A percentile compares a stretch with the other conserved stretches of the same genome.
Evolutionary conservation across 2,888 invertebrate genomes (phyloP).

Genomic region (Tuta absoluta): DNA sequence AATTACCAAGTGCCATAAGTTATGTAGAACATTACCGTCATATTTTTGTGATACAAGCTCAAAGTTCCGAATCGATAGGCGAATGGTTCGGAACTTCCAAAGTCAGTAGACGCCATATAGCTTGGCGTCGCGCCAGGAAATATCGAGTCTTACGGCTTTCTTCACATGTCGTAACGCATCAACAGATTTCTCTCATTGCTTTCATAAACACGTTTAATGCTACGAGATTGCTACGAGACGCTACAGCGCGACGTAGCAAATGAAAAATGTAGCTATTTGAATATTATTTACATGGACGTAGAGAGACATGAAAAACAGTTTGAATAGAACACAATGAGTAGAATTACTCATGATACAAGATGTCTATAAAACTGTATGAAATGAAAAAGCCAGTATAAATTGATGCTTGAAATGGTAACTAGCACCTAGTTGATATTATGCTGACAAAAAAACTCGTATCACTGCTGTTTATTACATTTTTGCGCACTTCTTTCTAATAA

Average conservation of each 20-base stretch:
- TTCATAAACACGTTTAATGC: not conserved
- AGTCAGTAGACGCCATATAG: slow-evolving; percentile 22
- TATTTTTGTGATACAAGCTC: not conserved
- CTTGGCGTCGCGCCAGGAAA: slow-evolving; percentile 39
- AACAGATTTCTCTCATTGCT: slow-evolving; percentile 34
- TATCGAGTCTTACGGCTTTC: slow-evolving; percentile 37
- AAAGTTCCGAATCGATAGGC: slow-evolving; percentile 5
- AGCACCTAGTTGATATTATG: no score
- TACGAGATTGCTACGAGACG: not conserved
- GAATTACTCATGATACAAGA: no score
- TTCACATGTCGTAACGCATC: slow-evolving; percentile 36
- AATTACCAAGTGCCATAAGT: not conserved
- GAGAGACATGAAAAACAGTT: no score
- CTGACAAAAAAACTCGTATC: no score
- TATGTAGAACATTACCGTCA: not conserved
- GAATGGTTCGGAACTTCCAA: slow-evolving; percentile 17
- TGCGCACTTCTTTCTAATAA: no score
- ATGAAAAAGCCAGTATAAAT: no score
- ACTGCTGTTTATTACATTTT: no score
- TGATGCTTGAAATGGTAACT: no score
- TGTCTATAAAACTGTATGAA: no score
- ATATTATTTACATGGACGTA: no score
- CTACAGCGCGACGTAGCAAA: slow-evolving; percentile 6
- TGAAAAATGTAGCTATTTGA: not conserved
- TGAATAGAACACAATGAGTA: no score